Base-by-base conservation (phyloP, 2,888 invertebrate species). In the Aphidoletes aphidimyza region DNA sequence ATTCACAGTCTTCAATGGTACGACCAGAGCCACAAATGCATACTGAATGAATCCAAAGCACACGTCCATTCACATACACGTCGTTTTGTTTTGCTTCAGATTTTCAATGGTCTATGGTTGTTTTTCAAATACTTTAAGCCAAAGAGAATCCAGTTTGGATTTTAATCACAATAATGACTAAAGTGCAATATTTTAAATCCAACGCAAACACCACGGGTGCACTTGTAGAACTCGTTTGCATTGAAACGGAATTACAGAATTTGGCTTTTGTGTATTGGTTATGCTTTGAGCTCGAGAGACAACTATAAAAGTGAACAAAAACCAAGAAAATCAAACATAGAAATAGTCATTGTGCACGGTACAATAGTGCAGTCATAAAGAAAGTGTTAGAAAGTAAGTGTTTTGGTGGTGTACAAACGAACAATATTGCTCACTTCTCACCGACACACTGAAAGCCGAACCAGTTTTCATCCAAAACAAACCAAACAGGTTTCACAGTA, bases 321-420 rank as follows among this genome's bases (percentile, higher is more conserved):
- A n/a, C n/a, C n/a, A n/a, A n/a, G n/a, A n/a, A n/a, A n/a, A n/a
- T n/a, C n/a, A 47, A 47, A 3, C 47, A 19, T 2, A 17, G 8
- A 47, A 17, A 47, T 2, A 47, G 9, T 26, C 54, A 54, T 17
- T 54, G 54, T 22, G 47, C 9, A 17, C 2, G 8, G 19, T 17
- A 11, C 17, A 2, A 19, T 19, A 2, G 26, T n/a, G 26, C 54
- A 26, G n/a, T 54, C 54, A 26, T 26, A 19, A 69, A 69, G 69
- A 69, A 69, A 69, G 69, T 69, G 69, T 69, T 69, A 69, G 69
- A 69, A 69, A 69, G 69, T 54, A 54, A 54, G 54, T 26, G 54
- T 54, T 54, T 54, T 26, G 8, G n/a, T 26, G 30, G 1, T 11
- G 26, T 30, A 30, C 17, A 14, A 19, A 14, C 69, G n/a, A 2